Conservation (phyloP, 1,140 invertebrate genomes). For the Diachasma alloeum region DNA sequence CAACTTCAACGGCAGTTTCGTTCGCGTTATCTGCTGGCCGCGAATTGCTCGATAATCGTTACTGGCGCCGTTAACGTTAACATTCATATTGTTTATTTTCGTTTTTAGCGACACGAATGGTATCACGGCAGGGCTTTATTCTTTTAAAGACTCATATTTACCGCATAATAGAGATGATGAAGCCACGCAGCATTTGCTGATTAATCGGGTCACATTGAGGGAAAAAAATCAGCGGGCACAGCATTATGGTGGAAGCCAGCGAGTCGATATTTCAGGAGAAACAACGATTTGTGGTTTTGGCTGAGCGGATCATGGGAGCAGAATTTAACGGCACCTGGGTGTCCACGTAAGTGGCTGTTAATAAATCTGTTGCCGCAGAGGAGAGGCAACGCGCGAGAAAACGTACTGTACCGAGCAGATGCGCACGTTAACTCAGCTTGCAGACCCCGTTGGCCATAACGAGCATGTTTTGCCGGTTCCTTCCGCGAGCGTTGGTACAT, state of each 20-base stretch:
- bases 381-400: neutral
- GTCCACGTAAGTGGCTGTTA: constrained; percentile 18
- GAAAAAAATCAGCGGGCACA: too few species aligned
- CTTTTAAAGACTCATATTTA: neutral
- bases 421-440: constrained; percentile 19
- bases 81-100: neutral
- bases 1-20: neutral
- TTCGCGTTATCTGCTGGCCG: constrained; percentile 44
- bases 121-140: neutral
- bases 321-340: constrained; percentile 18
- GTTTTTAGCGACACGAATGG: neutral
- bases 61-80: neutral
- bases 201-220: too few species aligned
- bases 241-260: neutral
- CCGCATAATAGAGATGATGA: neutral
- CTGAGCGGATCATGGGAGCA: neutral
- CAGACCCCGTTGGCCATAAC: constrained; percentile 2
- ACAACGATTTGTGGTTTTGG: neutral
- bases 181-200: too few species aligned
- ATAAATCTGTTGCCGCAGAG: constrained; percentile 24
- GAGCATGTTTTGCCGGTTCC: constrained; percentile 23
- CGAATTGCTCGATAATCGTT: constrained; percentile 49
- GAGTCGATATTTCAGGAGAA: neutral
- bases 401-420: constrained; percentile 23
- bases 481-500: constrained; percentile 22